A percentile compares a stretch with the other conserved stretches of the same genome.
These are phyloP conservation scores for Oxycera nigricornis DNA, from an alignment of 2,888 invertebrate genomes.

Conservation along the genomic window DNA sequence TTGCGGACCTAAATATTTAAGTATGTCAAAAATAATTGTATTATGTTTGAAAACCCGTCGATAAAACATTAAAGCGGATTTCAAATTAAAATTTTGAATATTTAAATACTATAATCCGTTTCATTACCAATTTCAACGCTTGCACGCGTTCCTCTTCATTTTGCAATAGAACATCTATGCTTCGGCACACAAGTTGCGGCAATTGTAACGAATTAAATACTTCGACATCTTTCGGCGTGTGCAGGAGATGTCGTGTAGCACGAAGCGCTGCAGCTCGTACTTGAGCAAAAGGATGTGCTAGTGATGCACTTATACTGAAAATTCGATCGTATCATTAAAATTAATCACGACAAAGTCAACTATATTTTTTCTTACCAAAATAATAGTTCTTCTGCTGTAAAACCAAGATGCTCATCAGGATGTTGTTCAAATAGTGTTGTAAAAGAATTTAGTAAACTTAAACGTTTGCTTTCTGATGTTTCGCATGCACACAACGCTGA, in stretches of 20 bases:
- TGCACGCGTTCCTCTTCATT: conserved; percentile 94
- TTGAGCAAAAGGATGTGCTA: conserved; percentile 87
- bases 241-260: conserved; percentile 83
- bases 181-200: conserved; percentile 82
- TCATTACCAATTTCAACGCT: conserved; percentile 79
- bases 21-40: not conserved
- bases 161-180: conserved; percentile 86
- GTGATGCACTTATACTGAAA: conserved; percentile 82
- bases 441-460: conserved; percentile 88
- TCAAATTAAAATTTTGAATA: not conserved
- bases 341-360: conserved; percentile 38
- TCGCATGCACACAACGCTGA: conserved; percentile 65
- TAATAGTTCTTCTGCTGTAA: conserved; percentile 80
- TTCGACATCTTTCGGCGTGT: conserved; percentile 78
- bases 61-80: not conserved
- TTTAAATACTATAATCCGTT: not conserved
- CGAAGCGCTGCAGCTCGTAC: conserved; percentile 88
- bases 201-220: conserved; percentile 81
- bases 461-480: conserved; percentile 77
- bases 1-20: conserved; percentile 60
- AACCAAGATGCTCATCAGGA: conserved; percentile 65
- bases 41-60: too few relatives aligned
- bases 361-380: conserved; percentile 73
- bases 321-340: too few relatives aligned
- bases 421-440: conserved; percentile 70